Conservation (phyloP, 1,140 invertebrate species). For the Tetramorium alpestre region DNA sequence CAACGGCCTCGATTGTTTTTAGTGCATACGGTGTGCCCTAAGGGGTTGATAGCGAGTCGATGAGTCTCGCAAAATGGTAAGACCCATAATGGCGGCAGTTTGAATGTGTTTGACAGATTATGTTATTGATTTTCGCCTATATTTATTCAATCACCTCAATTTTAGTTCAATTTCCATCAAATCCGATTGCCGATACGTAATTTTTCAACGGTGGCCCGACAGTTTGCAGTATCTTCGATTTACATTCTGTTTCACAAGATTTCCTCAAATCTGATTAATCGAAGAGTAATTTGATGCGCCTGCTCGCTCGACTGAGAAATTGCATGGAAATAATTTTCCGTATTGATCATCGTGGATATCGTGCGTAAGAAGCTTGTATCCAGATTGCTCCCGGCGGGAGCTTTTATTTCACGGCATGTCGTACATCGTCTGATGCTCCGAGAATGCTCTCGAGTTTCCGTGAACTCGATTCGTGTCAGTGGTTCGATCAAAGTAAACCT, state of each 20-base stretch:
- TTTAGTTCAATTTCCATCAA: neutral
- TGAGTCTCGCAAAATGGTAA: conserved; percentile 49
- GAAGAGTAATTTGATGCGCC: neutral
- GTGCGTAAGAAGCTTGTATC: neutral
- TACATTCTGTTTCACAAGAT: neutral
- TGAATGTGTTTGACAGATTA: neutral
- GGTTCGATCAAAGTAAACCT: conserved; percentile 48
- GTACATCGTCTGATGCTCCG: neutral
- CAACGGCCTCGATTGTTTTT: conserved; percentile 83
- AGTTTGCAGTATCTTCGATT: neutral
- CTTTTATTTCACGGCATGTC: conserved; percentile 7
- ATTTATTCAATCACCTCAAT: neutral
- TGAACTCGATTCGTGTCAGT: conserved; percentile 76
- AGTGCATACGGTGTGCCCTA: conserved; percentile 63
- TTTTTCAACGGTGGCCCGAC: neutral
- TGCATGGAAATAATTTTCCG: conserved; percentile 13
- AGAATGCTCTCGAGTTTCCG: conserved; percentile 51
- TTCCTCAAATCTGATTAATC: conserved; percentile 14
- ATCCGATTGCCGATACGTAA: neutral
- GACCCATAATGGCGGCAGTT: neutral
- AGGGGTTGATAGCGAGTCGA: conserved; percentile 55
- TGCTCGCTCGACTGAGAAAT: neutral
- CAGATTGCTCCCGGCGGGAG: neutral
- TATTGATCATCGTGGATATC: neutral
- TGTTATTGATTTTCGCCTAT: neutral